These are phyloP conservation scores for Hybognathus amarus DNA, from an alignment of 2,797 vertebrate species.

Conservation along the genomic window DNA sequence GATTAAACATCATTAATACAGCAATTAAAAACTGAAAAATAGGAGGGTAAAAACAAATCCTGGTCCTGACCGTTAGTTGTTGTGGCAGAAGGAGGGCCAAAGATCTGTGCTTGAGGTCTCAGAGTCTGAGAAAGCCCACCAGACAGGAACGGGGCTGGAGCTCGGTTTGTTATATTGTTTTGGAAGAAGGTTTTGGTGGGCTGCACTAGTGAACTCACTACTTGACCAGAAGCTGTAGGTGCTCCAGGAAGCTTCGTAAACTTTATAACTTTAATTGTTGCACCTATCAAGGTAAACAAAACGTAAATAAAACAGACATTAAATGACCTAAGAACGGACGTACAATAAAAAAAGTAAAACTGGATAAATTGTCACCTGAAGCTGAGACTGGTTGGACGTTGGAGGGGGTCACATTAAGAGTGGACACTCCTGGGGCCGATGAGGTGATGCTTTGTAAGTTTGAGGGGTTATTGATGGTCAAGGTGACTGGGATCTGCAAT, in stretches of 20 bases:
- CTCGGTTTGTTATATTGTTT: conserved; percentile 1
- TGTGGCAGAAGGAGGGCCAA: neutral
- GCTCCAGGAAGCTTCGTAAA: conserved; percentile 2
- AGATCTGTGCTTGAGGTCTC: conserved; percentile 29
- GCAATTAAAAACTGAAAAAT: neutral
- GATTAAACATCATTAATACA: too few species aligned
- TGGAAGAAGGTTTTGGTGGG: neutral
- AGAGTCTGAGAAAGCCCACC: neutral
- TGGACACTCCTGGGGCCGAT: conserved; percentile 69
- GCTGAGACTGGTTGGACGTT: conserved; percentile 13
- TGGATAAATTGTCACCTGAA: conserved; percentile 16
- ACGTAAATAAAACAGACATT: neutral
- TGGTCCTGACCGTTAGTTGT: conserved; percentile 32
- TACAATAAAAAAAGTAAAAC: neutral
- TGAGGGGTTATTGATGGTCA: conserved; percentile 80
- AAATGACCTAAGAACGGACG: neutral
- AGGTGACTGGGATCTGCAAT: conserved; percentile 79
- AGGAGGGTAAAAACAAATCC: neutral
- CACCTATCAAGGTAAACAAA: conserved; percentile 11
- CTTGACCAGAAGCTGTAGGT: neutral
- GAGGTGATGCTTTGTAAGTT: conserved; percentile 75
- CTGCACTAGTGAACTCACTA: neutral
- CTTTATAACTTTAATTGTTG: conserved; percentile 24
- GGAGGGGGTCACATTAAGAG: conserved; percentile 37
- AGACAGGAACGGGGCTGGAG: neutral